These are phyloP conservation scores for Elymnias hypermnestra DNA, from an alignment of 1,140 invertebrate genomes.

Conservation along the genomic window DNA sequence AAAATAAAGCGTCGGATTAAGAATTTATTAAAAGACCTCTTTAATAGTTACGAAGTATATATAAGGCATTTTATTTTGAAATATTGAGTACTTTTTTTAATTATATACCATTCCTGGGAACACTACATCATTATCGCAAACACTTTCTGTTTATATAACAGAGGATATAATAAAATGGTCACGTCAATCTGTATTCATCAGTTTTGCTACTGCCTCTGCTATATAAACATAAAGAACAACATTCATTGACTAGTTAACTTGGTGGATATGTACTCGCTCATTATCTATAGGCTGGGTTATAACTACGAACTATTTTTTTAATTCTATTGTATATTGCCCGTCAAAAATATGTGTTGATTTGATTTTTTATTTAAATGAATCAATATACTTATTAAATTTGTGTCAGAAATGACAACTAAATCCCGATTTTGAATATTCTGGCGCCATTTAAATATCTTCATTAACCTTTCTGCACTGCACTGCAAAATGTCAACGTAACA, in stretches of 20 bases:
- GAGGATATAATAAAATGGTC: not conserved
- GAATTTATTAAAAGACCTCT: no score
- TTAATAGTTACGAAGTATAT: not conserved
- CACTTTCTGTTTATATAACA: not conserved
- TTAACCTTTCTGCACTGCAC: no score
- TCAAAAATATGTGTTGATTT: slow-evolving; percentile 1
- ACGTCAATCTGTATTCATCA: not conserved
- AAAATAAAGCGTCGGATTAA: no score
- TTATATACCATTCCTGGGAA: not conserved
- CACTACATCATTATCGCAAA: not conserved
- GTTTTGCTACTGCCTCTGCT: no score
- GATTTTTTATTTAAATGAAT: no score
- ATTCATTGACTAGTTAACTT: slow-evolving; percentile 1
- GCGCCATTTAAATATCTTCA: no score
- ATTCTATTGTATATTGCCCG: not conserved
- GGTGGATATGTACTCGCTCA: slow-evolving; percentile 3
- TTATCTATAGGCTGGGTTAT: not conserved
- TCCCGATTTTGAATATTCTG: no score
- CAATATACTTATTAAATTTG: no score
- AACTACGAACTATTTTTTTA: slow-evolving; percentile 4
- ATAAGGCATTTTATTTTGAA: not conserved
- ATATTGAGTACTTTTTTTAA: not conserved
- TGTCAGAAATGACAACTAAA: no score
- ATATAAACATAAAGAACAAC: no score
- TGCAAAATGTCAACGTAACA: no score